These are phyloP conservation scores for Mus caroli DNA, from an alignment of 2,797 vertebrate genomes.

Conservation along the genomic window DNA sequence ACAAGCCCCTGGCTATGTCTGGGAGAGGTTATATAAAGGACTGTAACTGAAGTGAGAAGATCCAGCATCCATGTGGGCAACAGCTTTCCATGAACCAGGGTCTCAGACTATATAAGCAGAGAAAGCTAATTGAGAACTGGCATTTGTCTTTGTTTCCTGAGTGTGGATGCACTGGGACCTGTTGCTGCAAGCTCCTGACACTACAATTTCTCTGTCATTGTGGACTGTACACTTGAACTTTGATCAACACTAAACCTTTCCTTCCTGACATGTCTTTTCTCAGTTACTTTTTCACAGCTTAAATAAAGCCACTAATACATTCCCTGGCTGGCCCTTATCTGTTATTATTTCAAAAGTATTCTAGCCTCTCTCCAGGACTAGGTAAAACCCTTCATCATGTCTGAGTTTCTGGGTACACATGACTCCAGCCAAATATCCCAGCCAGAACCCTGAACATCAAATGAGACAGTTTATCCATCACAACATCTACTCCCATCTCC, in stretches of 20 bases:
- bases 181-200: not conserved
- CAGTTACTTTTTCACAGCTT: not conserved
- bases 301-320: not conserved
- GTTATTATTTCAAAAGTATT: not conserved
- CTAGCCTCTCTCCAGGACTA: not conserved
- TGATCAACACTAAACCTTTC: not conserved
- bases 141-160: no score
- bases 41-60: not conserved
- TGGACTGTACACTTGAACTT: not conserved
- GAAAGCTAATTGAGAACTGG: not conserved
- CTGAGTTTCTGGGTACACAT: not conserved
- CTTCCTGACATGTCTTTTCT: not conserved
- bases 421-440: not conserved
- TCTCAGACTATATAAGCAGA: not conserved
- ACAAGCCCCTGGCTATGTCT: not conserved
- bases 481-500: not conserved
- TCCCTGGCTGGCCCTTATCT: not conserved
- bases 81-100: not conserved
- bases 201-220: not conserved
- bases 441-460: not conserved
- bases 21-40: not conserved
- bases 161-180: not conserved
- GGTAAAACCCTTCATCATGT: not conserved
- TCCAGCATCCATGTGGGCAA: no score
- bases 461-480: not conserved